Evolutionary conservation across 23 tunicate genomes (phyloP).

Genomic region (Clavelina lepadiformis): DNA sequence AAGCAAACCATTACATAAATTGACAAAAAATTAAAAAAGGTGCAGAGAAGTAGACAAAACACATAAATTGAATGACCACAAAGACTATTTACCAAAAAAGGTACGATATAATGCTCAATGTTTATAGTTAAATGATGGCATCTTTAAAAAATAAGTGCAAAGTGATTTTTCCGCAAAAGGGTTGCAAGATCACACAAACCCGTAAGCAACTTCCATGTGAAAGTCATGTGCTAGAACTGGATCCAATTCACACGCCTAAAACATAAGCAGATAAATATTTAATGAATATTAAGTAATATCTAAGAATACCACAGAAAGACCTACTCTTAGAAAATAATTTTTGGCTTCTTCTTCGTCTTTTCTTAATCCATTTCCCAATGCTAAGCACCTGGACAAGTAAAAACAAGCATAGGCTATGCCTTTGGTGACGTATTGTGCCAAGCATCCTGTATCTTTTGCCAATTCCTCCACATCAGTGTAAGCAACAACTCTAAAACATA

Average conservation of each 20-base stretch:
- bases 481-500: constrained; percentile 51
- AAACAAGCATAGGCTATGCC: constrained; percentile 87
- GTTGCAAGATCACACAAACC: constrained; percentile 39
- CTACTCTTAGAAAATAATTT: constrained; percentile 56
- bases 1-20: too few relatives aligned
- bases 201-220: constrained; percentile 72
- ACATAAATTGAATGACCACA: too few relatives aligned
- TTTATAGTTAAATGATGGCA: too few relatives aligned
- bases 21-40: too few relatives aligned
- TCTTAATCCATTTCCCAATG: constrained; percentile 73
- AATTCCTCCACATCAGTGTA: constrained; percentile 62
- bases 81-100: too few relatives aligned
- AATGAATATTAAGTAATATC: background rate
- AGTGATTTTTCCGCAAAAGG: too few relatives aligned
- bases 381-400: constrained; percentile 76
- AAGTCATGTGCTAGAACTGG: constrained; percentile 66
- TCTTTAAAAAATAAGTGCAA: too few relatives aligned
- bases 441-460: constrained; percentile 68
- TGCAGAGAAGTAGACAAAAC: too few relatives aligned
- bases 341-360: constrained; percentile 82
- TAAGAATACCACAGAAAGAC: background rate
- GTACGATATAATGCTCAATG: too few relatives aligned
- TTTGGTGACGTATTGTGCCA: constrained; percentile 61
- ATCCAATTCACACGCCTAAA: constrained; percentile 76
- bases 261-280: background rate